These are phyloP conservation scores for Amblyteles armatorius DNA, from an alignment of 2,888 invertebrate species.

Conservation along the genomic window DNA sequence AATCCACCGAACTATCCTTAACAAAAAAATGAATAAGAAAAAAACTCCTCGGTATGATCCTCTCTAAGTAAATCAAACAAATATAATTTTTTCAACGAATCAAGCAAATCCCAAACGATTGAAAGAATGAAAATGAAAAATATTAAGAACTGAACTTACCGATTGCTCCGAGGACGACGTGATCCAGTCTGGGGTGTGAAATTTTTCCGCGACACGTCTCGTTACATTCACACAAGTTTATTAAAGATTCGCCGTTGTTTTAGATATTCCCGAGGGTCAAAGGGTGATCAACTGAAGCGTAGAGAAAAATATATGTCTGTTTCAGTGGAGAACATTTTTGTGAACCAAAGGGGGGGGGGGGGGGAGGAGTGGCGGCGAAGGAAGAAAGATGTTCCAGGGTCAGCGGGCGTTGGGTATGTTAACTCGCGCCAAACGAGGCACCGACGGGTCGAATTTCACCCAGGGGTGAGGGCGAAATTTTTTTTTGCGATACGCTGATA, in stretches of 20 bases:
- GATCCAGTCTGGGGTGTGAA: slow-evolving; percentile 8
- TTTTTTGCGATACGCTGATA: background rate
- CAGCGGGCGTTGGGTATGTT: background rate
- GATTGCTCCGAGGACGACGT: slow-evolving; percentile 1
- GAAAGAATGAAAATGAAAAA: background rate
- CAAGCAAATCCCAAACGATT: background rate
- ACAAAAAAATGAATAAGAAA: no score
- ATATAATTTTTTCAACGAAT: background rate
- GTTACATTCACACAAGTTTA: background rate
- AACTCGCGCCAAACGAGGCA: slow-evolving; percentile 1
- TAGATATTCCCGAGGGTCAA: background rate
- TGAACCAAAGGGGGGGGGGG: no score
- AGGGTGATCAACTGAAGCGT: background rate
- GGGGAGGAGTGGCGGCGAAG: background rate
- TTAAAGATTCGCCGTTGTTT: background rate
- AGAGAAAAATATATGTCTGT: background rate
- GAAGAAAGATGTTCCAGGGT: background rate
- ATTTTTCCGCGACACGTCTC: background rate
- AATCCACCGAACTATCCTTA: no score
- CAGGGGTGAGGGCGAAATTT: background rate
- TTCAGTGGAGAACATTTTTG: background rate
- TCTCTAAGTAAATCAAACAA: no score
- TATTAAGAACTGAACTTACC: slow-evolving; percentile 34
- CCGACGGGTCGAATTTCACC: background rate
- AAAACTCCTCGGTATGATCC: no score